phyloP scores from a whole-genome alignment of 2,888 invertebrate genomes.

The Rugalucina vietnamica region DNA sequence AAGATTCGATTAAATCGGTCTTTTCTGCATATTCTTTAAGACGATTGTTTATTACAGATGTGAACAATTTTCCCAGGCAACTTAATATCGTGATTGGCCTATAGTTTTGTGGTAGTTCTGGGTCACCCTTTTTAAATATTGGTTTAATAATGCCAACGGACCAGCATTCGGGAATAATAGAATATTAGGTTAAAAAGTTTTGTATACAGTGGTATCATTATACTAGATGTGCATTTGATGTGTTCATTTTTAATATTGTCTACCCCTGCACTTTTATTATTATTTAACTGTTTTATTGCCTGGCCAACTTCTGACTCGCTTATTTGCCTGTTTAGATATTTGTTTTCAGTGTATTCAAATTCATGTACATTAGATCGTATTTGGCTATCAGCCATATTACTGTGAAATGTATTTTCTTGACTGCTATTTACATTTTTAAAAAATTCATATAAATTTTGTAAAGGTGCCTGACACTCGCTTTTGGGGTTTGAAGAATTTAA shows the following conservation, averaged over 20 bases:
- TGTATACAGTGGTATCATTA: not conserved
- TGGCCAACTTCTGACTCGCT: not conserved
- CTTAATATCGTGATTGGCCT: not conserved
- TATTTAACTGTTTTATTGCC: not conserved
- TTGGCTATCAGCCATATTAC: not conserved
- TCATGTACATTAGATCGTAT: not conserved
- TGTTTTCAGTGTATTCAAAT: not conserved
- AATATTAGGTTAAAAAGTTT: not conserved
- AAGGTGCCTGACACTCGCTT: not conserved
- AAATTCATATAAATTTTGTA: not conserved
- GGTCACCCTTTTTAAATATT: not conserved
- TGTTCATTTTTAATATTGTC: not conserved
- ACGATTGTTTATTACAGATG: not conserved
- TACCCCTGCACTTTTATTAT: not conserved
- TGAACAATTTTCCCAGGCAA: slow-evolving; percentile 7
- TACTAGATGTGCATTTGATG: not conserved
- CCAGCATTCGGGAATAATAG: not conserved
- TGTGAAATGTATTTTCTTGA: not conserved
- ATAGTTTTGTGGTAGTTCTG: not conserved
- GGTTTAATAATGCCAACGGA: not conserved
- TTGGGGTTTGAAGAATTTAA: not conserved
- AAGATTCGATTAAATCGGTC: not conserved
- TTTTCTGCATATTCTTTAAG: not conserved
- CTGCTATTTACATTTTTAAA: not conserved
- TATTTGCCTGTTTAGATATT: not conserved